A percentile compares a stretch with the other conserved stretches of the same genome.
Conservation (phyloP, 2,797 vertebrate genomes). For the Intellagama lesueurii region DNA sequence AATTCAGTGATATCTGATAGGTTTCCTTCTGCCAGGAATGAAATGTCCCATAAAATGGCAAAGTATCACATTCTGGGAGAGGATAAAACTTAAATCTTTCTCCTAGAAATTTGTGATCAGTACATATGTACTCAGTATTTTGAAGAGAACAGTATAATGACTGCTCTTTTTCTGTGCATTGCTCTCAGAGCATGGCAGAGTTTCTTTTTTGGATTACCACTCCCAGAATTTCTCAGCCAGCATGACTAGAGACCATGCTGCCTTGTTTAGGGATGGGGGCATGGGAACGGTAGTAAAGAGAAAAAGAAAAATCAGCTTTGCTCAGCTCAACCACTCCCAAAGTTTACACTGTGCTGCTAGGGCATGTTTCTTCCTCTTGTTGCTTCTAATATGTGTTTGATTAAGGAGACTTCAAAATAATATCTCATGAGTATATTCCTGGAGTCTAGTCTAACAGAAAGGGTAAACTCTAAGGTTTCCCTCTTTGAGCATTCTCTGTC, state of each 20-base stretch:
- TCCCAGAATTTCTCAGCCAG: too few relatives aligned
- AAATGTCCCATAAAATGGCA: conserved; percentile 46
- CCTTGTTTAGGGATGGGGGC: too few relatives aligned
- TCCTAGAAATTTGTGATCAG: conserved; percentile 48
- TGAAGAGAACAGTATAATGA: conserved; percentile 59
- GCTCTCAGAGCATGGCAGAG: too few relatives aligned
- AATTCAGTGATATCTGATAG: conserved; percentile 55
- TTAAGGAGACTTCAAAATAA: conserved; percentile 44
- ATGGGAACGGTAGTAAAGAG: too few relatives aligned
- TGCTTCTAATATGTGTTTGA: conserved; percentile 51
- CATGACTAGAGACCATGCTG: too few relatives aligned
- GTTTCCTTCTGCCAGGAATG: conserved; percentile 61
- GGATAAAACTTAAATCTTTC: conserved; percentile 40
- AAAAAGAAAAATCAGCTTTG: too few relatives aligned
- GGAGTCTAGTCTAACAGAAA: conserved; percentile 61
- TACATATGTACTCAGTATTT: conserved; percentile 62
- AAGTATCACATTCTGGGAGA: not conserved
- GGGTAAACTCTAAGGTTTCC: not conserved
- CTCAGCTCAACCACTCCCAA: not conserved
- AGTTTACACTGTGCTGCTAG: conserved; percentile 59
- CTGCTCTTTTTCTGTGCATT: not conserved
- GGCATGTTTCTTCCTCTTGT: conserved; percentile 48
- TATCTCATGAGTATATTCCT: conserved; percentile 55
- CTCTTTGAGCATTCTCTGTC: conserved; percentile 49
- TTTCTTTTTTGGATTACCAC: too few relatives aligned